phyloP scores from a whole-genome alignment of 1,140 invertebrate species.

The Phymastichus coffea region DNA sequence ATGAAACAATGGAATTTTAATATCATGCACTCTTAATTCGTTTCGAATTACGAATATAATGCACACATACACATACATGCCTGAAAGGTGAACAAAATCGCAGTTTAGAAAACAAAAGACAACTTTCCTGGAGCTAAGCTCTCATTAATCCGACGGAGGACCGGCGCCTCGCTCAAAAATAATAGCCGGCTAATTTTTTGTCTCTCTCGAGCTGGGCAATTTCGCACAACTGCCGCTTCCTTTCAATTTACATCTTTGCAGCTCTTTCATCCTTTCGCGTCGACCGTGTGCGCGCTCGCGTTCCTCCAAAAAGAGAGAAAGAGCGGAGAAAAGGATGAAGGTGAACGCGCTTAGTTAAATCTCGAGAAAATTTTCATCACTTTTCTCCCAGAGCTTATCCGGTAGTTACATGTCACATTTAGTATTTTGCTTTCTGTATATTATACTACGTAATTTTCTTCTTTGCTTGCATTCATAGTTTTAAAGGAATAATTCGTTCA shows the following conservation, averaged over 20 bases:
- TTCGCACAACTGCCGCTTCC: constrained; percentile 9
- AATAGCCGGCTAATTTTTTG: constrained; percentile 26
- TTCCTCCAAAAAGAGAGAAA: not conserved
- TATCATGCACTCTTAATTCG: no score
- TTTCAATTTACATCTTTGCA: constrained; percentile 23
- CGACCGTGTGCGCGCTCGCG: not conserved
- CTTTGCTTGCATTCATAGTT: no score
- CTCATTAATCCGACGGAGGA: constrained; percentile 33
- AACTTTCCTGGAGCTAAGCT: no score
- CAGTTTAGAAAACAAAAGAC: no score
- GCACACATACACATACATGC: no score
- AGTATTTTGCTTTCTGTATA: no score
- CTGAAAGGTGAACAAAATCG: no score
- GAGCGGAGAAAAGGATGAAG: not conserved
- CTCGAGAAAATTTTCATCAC: constrained; percentile 11
- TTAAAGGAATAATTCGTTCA: no score
- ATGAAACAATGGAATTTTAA: no score
- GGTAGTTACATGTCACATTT: not conserved
- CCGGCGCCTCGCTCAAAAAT: constrained; percentile 20
- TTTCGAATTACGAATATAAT: no score
- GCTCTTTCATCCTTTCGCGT: constrained; percentile 5
- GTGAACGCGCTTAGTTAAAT: constrained; percentile 19
- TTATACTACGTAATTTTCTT: no score
- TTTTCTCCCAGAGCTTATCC: constrained; percentile 1
- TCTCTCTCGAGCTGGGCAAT: constrained; percentile 2